phyloP scores from a whole-genome alignment of 2,888 invertebrate species.

The Cerastis leucographa region DNA sequence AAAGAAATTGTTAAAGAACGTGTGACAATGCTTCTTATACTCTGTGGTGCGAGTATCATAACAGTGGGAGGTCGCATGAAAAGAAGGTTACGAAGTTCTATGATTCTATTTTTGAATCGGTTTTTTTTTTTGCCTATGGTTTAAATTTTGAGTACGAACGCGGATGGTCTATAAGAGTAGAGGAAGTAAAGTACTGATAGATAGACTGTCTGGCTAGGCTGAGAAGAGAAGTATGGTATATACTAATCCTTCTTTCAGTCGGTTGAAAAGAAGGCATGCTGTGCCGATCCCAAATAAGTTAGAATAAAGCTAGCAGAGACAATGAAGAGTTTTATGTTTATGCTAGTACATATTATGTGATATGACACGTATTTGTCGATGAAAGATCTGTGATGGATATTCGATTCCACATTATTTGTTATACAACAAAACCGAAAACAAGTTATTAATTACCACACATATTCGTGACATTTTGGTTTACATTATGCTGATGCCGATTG shows the following conservation, averaged over 20 bases:
- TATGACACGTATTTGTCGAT: not conserved
- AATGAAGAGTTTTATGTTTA: not conserved
- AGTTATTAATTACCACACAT: not conserved
- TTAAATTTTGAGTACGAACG: not conserved
- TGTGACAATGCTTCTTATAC: constrained; percentile 56
- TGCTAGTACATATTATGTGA: too few relatives aligned
- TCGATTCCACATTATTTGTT: not conserved
- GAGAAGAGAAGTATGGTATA: too few relatives aligned
- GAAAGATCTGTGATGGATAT: not conserved
- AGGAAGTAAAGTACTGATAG: not conserved
- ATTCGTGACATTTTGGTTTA: too few relatives aligned
- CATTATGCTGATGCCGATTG: too few relatives aligned
- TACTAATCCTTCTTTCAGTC: too few relatives aligned
- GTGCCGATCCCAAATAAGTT: not conserved
- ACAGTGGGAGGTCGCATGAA: constrained; percentile 70
- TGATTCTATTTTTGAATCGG: constrained; percentile 13
- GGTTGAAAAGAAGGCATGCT: not conserved
- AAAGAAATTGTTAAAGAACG: constrained; percentile 60
- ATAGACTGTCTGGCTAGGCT: not conserved
- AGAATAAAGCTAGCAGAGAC: not conserved
- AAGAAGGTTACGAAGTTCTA: constrained; percentile 25
- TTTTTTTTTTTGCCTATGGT: constrained; percentile 16
- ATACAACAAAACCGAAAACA: not conserved
- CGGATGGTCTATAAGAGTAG: not conserved
- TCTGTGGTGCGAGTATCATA: constrained; percentile 52